Conservation (phyloP, 2,113 vertebrate species). For the Campylorhamphus procurvoides region DNA sequence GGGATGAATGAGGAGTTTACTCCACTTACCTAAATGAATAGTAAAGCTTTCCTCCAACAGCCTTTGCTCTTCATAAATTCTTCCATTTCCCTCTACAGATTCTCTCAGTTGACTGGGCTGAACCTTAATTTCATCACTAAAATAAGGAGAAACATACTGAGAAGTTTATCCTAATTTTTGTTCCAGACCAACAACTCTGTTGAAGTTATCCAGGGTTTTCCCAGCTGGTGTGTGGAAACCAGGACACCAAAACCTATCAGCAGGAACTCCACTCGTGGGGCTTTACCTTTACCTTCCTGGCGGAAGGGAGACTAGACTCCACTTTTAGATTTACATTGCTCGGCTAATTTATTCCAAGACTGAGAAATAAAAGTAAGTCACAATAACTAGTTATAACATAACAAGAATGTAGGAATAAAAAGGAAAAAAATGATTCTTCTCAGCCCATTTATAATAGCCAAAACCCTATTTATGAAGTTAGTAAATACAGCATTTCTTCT, state of each 20-base stretch:
- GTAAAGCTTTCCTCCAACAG: constrained; percentile 98
- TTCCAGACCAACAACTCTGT: neutral
- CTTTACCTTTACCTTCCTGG: neutral
- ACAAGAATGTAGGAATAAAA: neutral
- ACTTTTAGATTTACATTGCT: neutral
- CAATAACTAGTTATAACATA: neutral
- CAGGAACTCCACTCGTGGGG: neutral
- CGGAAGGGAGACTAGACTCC: neutral
- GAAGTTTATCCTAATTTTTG: neutral
- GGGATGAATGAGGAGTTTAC: neutral
- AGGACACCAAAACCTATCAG: neutral
- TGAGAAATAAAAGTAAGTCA: neutral
- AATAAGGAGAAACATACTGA: neutral
- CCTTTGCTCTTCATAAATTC: constrained; percentile 91
- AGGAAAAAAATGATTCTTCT: neutral
- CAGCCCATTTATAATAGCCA: neutral
- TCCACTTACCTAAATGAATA: constrained; percentile 90
- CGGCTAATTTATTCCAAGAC: neutral
- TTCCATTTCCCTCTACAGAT: constrained; percentile 79
- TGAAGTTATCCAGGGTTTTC: neutral
- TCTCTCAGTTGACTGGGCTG: constrained; percentile 88
- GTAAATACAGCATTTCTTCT: neutral
- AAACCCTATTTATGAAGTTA: neutral
- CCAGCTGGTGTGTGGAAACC: neutral
- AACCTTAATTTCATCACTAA: constrained; percentile 95